Conservation (phyloP, 2,888 invertebrate species). For the Ophion obscuratus region DNA sequence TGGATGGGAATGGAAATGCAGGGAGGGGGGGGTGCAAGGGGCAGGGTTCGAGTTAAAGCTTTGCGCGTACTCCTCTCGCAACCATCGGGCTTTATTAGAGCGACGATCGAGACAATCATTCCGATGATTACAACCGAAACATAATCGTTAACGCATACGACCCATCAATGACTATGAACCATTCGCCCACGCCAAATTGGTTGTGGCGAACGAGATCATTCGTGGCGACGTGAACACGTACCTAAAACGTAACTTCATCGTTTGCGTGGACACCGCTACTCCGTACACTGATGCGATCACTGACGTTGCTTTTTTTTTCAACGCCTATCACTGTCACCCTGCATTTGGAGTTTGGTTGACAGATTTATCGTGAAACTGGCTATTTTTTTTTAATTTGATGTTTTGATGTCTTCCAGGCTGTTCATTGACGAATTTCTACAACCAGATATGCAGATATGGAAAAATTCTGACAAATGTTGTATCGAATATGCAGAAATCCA, state of each 20-base stretch:
- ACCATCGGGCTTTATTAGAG: conserved; percentile 82
- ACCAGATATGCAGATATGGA: no score
- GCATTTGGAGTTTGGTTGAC: not conserved
- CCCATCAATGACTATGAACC: conserved; percentile 82
- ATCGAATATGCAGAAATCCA: no score
- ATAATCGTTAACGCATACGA: conserved; percentile 83
- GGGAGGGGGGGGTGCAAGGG: not conserved
- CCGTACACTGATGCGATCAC: conserved; percentile 39
- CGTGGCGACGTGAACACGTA: conserved; percentile 84
- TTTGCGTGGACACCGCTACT: conserved; percentile 9
- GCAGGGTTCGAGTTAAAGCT: conserved; percentile 16
- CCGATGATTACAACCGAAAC: conserved; percentile 83
- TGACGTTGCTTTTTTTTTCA: conserved; percentile 29
- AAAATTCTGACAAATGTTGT: no score
- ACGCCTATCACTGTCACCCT: conserved; percentile 13
- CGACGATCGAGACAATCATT: conserved; percentile 82
- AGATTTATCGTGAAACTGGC: no score
- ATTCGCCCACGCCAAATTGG: conserved; percentile 81
- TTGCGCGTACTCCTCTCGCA: conserved; percentile 36
- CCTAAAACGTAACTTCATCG: conserved; percentile 54
- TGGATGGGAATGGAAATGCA: conserved; percentile 3
- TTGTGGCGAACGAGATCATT: conserved; percentile 75
- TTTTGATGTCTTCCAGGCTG: not conserved
- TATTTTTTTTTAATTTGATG: not conserved
- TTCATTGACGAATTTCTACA: not conserved